Evolutionary conservation across 30 jellyfish, hydroid and myxozoan species (phyloP), one percentile per base, ranked within the genome.

Genomic region (Clytia hemisphaerica): DNA sequence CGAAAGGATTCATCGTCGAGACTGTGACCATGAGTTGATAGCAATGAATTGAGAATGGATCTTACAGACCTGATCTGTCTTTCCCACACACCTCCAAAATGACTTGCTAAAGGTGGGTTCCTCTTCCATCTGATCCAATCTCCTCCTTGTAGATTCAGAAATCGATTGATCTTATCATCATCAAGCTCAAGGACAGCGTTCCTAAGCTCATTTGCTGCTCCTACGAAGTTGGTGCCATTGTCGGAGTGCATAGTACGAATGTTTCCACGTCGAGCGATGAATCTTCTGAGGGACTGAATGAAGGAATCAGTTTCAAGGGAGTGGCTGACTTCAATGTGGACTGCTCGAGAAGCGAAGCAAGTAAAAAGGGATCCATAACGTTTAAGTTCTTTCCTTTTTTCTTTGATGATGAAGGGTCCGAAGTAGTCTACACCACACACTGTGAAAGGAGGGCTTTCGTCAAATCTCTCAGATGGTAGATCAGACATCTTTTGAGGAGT

Each of bases 341-440:
- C 87, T 16, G 72, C 87, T 15, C 79, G 58, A 7, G 80, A 38
- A 4, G 18, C 48, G 15, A 75, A 72, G 31, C 72, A 58, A 38
- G 79, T 75, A 32, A 75, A 75, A 47, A 75, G 61, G 30, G 54
- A 40, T 24, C 88, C 80, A 45, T 75, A 75, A 16, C 88, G 73
- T 37, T 75, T 61, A 4, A 75, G 47, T 12, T 33, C 80, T 21
- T 32, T 57, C 28, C 69, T 33, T 37, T 45, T 35, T 58, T 59
- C 72, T 27, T 75, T 60, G 30, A 61, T 58, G 18, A 7, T 16
- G 63, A 75, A 61, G 5, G 78, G 80, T 27, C 79, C 79, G 53
- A 73, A 75, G 42, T 31, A 75, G 26, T 60, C 88, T 18, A 61
- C 88, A 7, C 80, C 72, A 37, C 69, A 73, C 45, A 46, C 29